These are phyloP conservation scores for Apogon hyalosoma DNA, from an alignment of 2,797 vertebrate genomes.

Conservation along the genomic window DNA sequence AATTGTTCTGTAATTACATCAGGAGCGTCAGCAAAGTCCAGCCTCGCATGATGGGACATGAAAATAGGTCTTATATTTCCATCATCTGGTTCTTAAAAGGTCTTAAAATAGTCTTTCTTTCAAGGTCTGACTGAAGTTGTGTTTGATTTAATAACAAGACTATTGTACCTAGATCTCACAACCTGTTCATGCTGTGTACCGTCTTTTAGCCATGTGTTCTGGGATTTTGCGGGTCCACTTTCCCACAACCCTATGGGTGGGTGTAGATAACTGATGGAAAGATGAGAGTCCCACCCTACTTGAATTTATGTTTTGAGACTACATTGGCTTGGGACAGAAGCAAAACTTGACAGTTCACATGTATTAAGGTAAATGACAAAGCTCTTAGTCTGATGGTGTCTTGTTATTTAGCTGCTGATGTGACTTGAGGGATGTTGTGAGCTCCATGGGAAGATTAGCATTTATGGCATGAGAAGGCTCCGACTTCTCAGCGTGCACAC, in stretches of 20 bases:
- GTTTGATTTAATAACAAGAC: conserved; percentile 2
- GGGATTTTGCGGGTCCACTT: background rate
- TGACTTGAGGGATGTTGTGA: conserved; percentile 31
- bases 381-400: conserved; percentile 64
- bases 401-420: conserved; percentile 49
- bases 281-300: conserved; percentile 21
- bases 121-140: background rate
- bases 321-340: conserved; percentile 42
- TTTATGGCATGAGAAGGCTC: conserved; percentile 70
- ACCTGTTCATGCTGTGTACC: background rate
- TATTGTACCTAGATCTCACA: background rate
- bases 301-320: conserved; percentile 24
- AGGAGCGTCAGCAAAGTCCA: no score
- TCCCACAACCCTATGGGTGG: background rate
- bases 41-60: no score
- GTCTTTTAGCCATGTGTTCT: background rate
- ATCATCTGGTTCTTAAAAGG: no score
- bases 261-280: background rate
- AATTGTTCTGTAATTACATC: no score
- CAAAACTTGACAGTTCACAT: conserved; percentile 48
- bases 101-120: no score
- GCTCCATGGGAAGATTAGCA: conserved; percentile 74
- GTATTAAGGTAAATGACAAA: conserved; percentile 55
- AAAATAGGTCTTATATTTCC: no score
- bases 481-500: conserved; percentile 43